Evolutionary conservation across 2,797 vertebrate species (phyloP), one percentile per base, ranked within the genome.

Genomic region (Acanthopagrus latus): DNA sequence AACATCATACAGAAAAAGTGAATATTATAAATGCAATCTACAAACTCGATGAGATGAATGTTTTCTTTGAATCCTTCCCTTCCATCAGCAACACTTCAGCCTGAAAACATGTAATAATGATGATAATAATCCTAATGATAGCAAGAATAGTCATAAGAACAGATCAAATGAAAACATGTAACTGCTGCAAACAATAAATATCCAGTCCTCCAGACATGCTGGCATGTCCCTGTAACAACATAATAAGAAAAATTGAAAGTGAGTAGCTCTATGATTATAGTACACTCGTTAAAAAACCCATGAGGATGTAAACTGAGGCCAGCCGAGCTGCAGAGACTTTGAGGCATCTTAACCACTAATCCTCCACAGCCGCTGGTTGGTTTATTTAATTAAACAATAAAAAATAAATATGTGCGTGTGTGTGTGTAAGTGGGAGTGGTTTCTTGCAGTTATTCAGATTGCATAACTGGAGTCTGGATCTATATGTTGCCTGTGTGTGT

Each of bases 1-100:
- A 95, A 94, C 92, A 83, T 88, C 67, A 91, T 89, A 93, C 90
- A 86, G 87, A 88, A 90, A 88, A 82, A 80, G 76, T n/a, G 25
- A 68, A 82, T 81, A 79, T 82, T 65, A 88, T 84, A 91, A 93
- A 94, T 91, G 90, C 88, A 90, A 86, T 77, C 89, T 90, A 91
- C 71, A 89, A 89, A 87, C 84, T 90, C 74, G 70, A 74, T 89
- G 85, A 91, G 86, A 90, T 88, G 59, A 83, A 71, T 66, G 55
- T 68, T 84, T 81, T 55, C 62, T 44, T 52, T 23, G 3, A 50
- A 71, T 47, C 47, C 20, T 82, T 83, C 46, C 58, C 85, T 84
- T 46, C 41, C 81, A 74, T 64, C 78, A 86, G 75, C 78, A 81
- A 86, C 83, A 83, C 76, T 74, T 83, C 84, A 84, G 80, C 78